These are phyloP conservation scores for Erythrocercus mccallii DNA, from an alignment of 2,113 vertebrate species.

Conservation along the genomic window DNA sequence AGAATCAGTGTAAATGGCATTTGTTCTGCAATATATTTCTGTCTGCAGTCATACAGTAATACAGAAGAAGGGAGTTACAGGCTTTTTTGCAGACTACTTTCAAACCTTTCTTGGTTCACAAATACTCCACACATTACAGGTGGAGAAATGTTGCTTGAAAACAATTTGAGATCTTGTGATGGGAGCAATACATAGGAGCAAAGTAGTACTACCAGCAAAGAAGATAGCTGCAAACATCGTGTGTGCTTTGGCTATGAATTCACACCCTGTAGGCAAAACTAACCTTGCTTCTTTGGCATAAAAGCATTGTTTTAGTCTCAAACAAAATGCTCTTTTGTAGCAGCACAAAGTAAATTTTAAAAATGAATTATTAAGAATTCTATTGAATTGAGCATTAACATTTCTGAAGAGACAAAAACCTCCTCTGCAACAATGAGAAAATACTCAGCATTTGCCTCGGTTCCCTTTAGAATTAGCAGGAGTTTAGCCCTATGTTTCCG, in stretches of 20 bases:
- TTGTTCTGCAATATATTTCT: not conserved
- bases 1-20: not conserved
- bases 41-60: not conserved
- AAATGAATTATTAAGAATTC: slow-evolving; percentile 11
- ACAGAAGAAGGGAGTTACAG: not conserved
- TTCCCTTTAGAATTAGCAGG: not conserved
- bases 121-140: not conserved
- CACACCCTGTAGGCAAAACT: not conserved
- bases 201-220: not conserved
- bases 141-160: slow-evolving; percentile 8
- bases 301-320: not conserved
- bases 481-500: not conserved
- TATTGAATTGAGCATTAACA: not conserved
- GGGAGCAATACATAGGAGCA: not conserved
- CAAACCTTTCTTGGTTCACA: not conserved
- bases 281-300: not conserved
- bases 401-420: not conserved
- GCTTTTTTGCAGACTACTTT: not conserved
- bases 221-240: not conserved
- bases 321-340: slow-evolving; percentile 2
- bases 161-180: not conserved
- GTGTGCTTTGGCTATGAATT: slow-evolving; percentile 5
- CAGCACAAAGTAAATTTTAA: not conserved
- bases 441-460: not conserved
- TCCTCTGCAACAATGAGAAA: not conserved